Evolutionary conservation across 2,113 vertebrate species (phyloP).

Genomic region (Plecturocebus donacophilus): DNA sequence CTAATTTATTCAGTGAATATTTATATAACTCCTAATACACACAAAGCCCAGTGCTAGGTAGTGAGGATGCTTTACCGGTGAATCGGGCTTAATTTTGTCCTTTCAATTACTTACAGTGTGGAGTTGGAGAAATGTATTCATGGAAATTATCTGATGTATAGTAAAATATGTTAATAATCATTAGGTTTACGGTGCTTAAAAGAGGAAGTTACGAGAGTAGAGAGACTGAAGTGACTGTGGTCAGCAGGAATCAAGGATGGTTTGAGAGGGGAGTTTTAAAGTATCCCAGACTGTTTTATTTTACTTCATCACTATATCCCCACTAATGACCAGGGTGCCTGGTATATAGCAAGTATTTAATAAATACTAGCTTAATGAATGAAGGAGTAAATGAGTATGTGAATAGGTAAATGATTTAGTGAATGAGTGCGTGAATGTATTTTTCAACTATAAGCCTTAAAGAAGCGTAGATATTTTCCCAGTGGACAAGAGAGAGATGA

Average conservation of each 20-base stretch:
- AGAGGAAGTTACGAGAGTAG: background rate
- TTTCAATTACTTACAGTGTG: background rate
- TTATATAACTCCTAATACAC: background rate
- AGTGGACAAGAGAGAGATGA: background rate
- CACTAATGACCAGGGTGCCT: background rate
- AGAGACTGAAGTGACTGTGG: background rate
- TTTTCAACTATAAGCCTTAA: background rate
- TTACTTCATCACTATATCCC: background rate
- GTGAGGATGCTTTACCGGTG: background rate
- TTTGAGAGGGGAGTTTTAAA: rapidly evolving
- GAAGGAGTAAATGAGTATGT: background rate
- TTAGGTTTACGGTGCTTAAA: background rate
- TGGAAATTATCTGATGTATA: background rate
- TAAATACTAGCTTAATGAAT: background rate
- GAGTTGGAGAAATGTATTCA: background rate
- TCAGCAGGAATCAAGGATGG: background rate
- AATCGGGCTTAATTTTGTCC: background rate
- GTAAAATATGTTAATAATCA: background rate
- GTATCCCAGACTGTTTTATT: background rate
- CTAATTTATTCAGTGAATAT: background rate
- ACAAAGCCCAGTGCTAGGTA: background rate
- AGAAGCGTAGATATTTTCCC: background rate
- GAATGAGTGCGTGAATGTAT: background rate
- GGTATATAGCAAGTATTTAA: background rate
- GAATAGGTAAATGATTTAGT: background rate